Evolutionary conservation across 92 coral and sea anemone genomes (phyloP).

Genomic region (Virgularia gustaviana): DNA sequence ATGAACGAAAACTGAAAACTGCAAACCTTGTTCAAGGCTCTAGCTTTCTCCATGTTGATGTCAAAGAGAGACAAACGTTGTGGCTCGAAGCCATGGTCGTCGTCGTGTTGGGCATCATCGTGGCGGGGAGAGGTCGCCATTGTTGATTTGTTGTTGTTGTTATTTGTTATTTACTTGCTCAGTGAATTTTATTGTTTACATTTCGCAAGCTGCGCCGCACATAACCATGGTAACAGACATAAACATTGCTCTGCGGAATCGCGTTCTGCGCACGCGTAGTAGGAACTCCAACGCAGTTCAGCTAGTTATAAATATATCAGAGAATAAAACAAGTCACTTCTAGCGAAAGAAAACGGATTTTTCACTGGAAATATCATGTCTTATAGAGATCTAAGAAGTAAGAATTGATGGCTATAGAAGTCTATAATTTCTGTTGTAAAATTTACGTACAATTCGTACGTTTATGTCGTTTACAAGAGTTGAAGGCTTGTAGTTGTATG

Average conservation of each 20-base stretch:
- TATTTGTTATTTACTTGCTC: background rate
- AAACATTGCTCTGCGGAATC: conserved; percentile 71
- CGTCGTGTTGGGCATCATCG: too few relatives aligned
- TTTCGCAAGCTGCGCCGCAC: background rate
- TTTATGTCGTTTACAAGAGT: too few relatives aligned
- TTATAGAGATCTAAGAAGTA: conserved; percentile 97
- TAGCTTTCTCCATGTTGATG: conserved; percentile 77
- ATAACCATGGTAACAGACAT: conserved; percentile 67
- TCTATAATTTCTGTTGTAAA: too few relatives aligned
- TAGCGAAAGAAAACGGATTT: background rate
- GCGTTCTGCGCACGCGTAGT: conserved; percentile 64
- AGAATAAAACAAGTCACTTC: conserved; percentile 16
- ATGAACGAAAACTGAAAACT: background rate
- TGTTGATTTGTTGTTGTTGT: conserved; percentile 16
- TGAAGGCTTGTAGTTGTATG: too few relatives aligned
- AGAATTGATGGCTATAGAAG: too few relatives aligned
- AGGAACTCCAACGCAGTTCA: too few relatives aligned
- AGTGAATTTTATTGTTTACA: conserved; percentile 5
- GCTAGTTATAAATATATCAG: background rate
- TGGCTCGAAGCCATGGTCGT: conserved; percentile 44
- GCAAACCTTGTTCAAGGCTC: conserved; percentile 88
- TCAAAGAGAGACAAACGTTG: conserved; percentile 83
- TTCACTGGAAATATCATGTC: conserved; percentile 62
- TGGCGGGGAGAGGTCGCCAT: conserved; percentile 85
- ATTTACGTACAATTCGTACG: too few relatives aligned